These are phyloP conservation scores for Atopsyche davidsoni DNA, from an alignment of 1,140 invertebrate genomes.

Conservation along the genomic window DNA sequence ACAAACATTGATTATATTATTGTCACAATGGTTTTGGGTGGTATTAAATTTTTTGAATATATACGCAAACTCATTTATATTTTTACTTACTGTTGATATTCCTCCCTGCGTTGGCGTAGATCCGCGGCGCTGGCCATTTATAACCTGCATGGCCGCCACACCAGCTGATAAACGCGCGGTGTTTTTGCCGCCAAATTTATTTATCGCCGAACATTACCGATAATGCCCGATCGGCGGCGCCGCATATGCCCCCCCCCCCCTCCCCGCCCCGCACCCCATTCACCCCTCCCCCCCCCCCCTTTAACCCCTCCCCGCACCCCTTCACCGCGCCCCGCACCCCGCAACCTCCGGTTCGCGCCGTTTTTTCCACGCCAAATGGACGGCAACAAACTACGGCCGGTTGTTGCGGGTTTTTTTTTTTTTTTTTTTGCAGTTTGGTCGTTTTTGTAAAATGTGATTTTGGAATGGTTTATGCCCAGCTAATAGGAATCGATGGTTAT, in stretches of 20 bases:
- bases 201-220: constrained; percentile 27
- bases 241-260: neutral
- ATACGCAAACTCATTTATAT: no score
- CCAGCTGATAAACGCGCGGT: constrained; percentile 27
- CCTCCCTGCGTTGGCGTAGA: no score
- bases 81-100: no score
- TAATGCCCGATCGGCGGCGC: constrained; percentile 18
- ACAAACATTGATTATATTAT: no score
- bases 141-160: constrained; percentile 20
- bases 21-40: no score
- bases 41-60: no score
- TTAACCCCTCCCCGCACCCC: no score
- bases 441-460: no score
- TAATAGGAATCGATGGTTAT: no score
- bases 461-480: no score
- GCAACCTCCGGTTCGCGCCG: constrained; percentile 12
- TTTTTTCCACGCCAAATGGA: constrained; percentile 27
- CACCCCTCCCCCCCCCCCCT: neutral
- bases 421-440: no score
- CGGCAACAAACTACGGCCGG: constrained; percentile 30
- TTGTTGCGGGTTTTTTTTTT: no score
- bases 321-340: neutral
- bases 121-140: constrained; percentile 25
- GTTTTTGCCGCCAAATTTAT: constrained; percentile 30
- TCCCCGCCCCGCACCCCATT: neutral